phyloP scores from a whole-genome alignment of 2,113 vertebrate genomes.

The Numenius arquata region DNA sequence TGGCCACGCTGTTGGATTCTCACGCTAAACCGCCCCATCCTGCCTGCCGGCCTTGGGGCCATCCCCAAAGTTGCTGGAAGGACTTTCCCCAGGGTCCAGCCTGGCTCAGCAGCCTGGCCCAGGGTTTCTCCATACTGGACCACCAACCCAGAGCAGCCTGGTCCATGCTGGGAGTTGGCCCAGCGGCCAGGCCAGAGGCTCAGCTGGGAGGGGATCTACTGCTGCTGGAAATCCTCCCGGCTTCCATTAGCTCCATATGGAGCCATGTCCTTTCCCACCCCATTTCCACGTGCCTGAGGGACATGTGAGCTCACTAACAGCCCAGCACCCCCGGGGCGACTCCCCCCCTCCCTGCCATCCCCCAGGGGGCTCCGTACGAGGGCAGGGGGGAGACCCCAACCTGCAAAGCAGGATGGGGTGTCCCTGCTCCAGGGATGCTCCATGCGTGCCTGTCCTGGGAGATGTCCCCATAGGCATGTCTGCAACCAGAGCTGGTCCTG shows the following conservation, averaged over 20 bases:
- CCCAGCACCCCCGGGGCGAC: neutral
- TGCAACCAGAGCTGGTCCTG: neutral
- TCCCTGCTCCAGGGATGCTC: neutral
- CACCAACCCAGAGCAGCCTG: neutral
- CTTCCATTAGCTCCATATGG: neutral
- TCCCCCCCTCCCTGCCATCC: neutral
- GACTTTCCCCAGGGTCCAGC: neutral
- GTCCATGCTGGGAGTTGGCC: neutral
- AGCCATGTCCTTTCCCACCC: neutral
- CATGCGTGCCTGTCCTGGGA: accelerated
- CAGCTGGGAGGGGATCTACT: neutral
- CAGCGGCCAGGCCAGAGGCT: accelerated
- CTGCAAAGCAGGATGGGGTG: accelerated
- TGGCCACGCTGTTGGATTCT: neutral
- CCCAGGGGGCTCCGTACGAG: neutral
- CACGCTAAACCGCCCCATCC: neutral
- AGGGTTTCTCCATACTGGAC: neutral
- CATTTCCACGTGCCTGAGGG: neutral
- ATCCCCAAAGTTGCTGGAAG: neutral
- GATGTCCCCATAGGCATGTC: neutral
- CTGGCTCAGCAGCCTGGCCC: neutral
- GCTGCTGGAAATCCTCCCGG: neutral
- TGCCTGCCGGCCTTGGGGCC: accelerated
- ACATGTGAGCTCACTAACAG: neutral
- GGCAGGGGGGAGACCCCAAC: neutral